Evolutionary conservation across 2,888 invertebrate genomes (phyloP), one percentile per base, ranked within the genome.

Genomic region (Cosmopolites sordidus): DNA sequence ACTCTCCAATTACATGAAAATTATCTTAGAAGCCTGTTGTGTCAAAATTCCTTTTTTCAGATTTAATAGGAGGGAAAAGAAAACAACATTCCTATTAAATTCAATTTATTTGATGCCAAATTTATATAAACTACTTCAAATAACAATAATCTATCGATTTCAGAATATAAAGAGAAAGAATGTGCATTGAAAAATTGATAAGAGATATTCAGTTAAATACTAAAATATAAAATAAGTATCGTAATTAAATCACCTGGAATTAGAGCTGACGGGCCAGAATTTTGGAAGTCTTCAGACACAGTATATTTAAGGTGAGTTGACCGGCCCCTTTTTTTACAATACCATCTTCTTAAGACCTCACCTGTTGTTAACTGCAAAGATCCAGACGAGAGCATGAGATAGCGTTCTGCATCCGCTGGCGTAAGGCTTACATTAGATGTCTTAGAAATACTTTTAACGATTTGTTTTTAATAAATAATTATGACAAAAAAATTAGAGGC

Each of bases 291-390:
- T 33, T 33, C 33, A 9, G 33, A 33, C n/a, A 33, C n/a, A 33
- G 33, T 33, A 12, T 12, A 33, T 6, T 3, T 12, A 33, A 33
- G 33, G 3, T 33, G 33, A 33, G 33, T 12, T 11, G 33, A 33
- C 33, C 33, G 11, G 5, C 12, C 33, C 3, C 11, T 22, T 9
- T 33, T 33, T 12, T 33, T 33, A 33, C 33, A 33, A 33, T 12
- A 33, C 8, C 33, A 33, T 33, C 33, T 33, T 33, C 33, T 4
- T 33, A 33, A 43, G 62, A 60, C 57, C 63, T 63, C 64, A 64
- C 64, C 64, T 64, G 63, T 64, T 69, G 64, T 60, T 62, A 65
- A 66, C 69, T 69, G 69, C 61, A 69, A 69, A 69, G 65, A 67
- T 65, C 68, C 69, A 64, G 61, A 68, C 62, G 55, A 64, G 60